Conservation (phyloP, 2,888 invertebrate species). For the Bombylius major region DNA sequence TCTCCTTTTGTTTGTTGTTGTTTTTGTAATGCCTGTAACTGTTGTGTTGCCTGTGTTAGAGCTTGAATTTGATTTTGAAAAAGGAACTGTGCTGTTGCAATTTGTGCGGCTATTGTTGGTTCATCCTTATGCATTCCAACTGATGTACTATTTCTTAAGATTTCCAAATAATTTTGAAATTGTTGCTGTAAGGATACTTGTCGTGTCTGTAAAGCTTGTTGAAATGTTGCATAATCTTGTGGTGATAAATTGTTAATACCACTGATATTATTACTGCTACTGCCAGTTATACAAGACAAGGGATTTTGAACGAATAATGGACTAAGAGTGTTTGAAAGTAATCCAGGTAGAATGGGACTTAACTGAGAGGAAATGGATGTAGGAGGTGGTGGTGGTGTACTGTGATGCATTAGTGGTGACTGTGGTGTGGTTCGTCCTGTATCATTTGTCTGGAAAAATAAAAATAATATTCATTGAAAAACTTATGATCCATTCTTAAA, state of each 20-base stretch:
- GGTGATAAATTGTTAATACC: slow-evolving; percentile 22
- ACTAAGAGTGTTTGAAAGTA: slow-evolving; percentile 15
- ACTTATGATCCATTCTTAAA: neutral
- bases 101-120: slow-evolving; percentile 27
- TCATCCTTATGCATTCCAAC: slow-evolving; percentile 25
- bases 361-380: slow-evolving; percentile 14
- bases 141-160: slow-evolving; percentile 22
- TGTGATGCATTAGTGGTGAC: slow-evolving; percentile 14
- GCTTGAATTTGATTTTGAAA: slow-evolving; percentile 63
- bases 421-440: slow-evolving; percentile 30
- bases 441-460: slow-evolving; percentile 25
- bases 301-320: slow-evolving; percentile 23
- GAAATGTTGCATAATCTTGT: slow-evolving; percentile 31
- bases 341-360: slow-evolving; percentile 4
- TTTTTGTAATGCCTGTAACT: slow-evolving; percentile 67
- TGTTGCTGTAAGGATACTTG: slow-evolving; percentile 35
- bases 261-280: slow-evolving; percentile 12
- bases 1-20: slow-evolving; percentile 40
- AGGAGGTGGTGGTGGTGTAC: slow-evolving; percentile 15
- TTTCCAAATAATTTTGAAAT: slow-evolving; percentile 33
- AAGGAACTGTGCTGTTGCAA: slow-evolving; percentile 54
- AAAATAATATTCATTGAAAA: neutral
- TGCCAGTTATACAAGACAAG: slow-evolving; percentile 17
- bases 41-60: slow-evolving; percentile 73
- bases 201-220: slow-evolving; percentile 32